Evolutionary conservation across 2,113 vertebrate species (phyloP), one percentile per base, ranked within the genome.

Genomic region (Beaufortia kweichowensis): DNA sequence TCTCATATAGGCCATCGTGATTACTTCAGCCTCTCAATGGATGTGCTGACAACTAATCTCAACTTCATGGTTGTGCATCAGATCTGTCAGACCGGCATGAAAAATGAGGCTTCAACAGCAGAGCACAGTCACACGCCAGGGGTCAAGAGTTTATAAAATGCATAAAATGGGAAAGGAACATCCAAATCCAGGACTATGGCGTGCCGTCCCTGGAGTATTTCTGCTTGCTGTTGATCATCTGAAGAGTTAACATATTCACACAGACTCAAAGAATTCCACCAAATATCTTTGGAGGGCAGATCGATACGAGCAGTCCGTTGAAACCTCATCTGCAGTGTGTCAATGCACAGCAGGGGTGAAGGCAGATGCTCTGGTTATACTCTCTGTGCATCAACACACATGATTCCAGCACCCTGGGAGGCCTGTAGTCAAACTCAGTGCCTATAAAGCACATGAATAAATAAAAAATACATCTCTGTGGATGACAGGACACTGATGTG

Each of bases 1-100:
- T 41, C 57, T 73, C 11, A 61, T 48, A 74, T 60, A 60, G 39
- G 70, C 17, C 39, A 48, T 5, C 24, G n/a, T 74, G 17, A 74
- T 74, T 61, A 43, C 57, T 19, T 61, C 19, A 71, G 4, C 6
- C 31, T 57, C 33, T 71, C 68, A 41, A 0, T 71, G 53, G 53
- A 71, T 8, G 56, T 41, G 31, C 57, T 46, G 70, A 61, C 69
- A 72, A 6, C 70, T 61, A 26, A 48, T 61, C 39, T 35, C 33
- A 59, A 61, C 57, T 61, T 61, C 70, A 43, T 61, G 39, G 15
- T 24, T 10, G 19, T 61, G 57, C 24, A 73, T 73, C 43, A 31
- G 35, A 73, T 6, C 3, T 73, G 56, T 73, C 56, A 61, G 26
- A 29, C 23, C 35, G 48, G 17, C 19, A 31, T 73, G 39, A 73